Percentiles rank a stretch among this genome's conserved stretches.
Evolutionary conservation across 1,140 invertebrate species (phyloP).

Genomic region (Brevipalpus yothersi): DNA sequence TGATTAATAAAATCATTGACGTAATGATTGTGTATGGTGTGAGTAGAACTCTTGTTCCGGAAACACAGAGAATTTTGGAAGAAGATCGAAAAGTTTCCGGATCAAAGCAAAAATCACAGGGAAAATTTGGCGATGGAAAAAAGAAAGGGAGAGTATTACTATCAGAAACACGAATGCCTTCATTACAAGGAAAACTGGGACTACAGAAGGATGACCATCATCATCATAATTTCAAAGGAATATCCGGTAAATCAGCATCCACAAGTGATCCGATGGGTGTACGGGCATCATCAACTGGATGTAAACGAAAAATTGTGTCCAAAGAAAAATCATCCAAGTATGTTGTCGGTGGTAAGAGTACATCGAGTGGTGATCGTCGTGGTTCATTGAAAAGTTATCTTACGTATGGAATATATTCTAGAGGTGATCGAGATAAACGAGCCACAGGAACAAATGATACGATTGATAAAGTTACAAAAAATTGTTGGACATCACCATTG

Average conservation of each 20-base stretch:
- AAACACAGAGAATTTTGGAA: background rate
- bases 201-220: background rate
- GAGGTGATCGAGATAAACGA: background rate
- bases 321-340: background rate
- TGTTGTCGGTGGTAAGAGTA: background rate
- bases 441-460: background rate
- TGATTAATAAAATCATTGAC: constrained; percentile 34
- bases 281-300: background rate
- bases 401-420: background rate
- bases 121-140: background rate
- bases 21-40: constrained; percentile 20
- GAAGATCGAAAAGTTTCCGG: background rate
- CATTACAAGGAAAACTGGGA: background rate
- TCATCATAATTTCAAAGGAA: background rate
- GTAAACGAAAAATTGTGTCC: background rate
- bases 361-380: background rate
- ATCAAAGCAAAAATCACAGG: background rate
- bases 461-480: background rate
- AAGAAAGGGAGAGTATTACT: background rate
- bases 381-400: background rate
- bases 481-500: background rate
- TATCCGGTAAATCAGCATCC: background rate
- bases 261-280: background rate
- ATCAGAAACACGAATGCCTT: background rate
- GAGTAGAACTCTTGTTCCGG: background rate